phyloP scores from a whole-genome alignment of 1,140 invertebrate species.

The Drosophila athabasca region DNA sequence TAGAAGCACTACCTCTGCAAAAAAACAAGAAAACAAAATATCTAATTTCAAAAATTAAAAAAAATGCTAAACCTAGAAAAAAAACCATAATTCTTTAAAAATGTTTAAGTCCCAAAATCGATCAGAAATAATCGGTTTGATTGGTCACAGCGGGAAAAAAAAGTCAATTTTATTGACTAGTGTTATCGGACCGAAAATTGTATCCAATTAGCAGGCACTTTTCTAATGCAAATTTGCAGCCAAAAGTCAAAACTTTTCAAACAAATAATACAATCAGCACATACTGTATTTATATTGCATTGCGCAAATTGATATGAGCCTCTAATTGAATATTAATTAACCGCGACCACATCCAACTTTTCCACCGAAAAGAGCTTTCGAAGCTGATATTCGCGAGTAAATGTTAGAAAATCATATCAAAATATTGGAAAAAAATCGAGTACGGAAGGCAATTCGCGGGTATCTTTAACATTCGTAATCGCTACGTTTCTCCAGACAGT shows the following conservation, averaged over 20 bases:
- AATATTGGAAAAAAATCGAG: slow-evolving; percentile 20
- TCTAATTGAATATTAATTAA: slow-evolving; percentile 58
- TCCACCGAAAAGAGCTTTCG: slow-evolving; percentile 33
- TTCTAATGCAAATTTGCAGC: slow-evolving; percentile 9
- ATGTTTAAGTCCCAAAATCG: too few relatives aligned
- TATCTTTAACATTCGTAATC: too few relatives aligned
- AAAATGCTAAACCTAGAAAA: too few relatives aligned
- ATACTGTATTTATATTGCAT: not conserved
- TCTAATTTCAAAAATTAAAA: too few relatives aligned
- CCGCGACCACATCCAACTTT: slow-evolving; percentile 40
- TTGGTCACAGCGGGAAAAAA: too few relatives aligned
- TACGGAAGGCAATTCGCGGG: not conserved
- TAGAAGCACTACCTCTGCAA: too few relatives aligned
- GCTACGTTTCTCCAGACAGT: not conserved
- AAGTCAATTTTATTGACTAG: too few relatives aligned
- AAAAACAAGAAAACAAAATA: too few relatives aligned
- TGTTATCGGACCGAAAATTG: slow-evolving; percentile 22
- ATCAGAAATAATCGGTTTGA: too few relatives aligned
- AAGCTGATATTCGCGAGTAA: slow-evolving; percentile 38
- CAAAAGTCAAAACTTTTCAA: slow-evolving; percentile 23
- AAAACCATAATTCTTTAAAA: too few relatives aligned
- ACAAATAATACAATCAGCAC: slow-evolving; percentile 32
- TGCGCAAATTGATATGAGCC: slow-evolving; percentile 39
- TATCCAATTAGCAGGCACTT: slow-evolving; percentile 23
- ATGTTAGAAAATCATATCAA: slow-evolving; percentile 41